Evolutionary conservation across 2,888 invertebrate genomes (phyloP), one percentile per base, ranked within the genome.

Genomic region (Campaea margaritaria): DNA sequence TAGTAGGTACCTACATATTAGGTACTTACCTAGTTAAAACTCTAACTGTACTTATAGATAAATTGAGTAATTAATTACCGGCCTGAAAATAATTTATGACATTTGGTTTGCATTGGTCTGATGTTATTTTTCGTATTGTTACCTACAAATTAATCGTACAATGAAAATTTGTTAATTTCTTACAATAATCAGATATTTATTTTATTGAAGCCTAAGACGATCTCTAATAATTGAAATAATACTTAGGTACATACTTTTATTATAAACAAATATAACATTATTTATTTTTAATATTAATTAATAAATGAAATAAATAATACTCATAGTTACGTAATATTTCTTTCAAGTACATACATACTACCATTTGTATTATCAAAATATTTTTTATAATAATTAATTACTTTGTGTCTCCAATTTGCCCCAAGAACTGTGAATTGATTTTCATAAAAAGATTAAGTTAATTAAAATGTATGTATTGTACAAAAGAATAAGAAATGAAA

Each of bases 51-150:
- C 3, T 2, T 64, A 67, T 69, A 43, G 13, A 27, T 50, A 71
- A 67, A 70, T 64, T 68, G 61, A 65, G 64, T 67, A 64, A 67
- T 58, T 61, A 59, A 69, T 69, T 50, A 65, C 51, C 68, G 68
- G 68, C 64, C 75, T 71, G 70, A 76, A 65, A 73, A 73, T 70
- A 52, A 70, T 53, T 72, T 68, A 42, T 67, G 64, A 66, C 0
- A 15, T 49, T 12, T 4, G 13, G n/a, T 39, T 39, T 4, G 14
- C 4, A 12, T 14, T n/a, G n/a, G n/a, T n/a, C n/a, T n/a, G n/a
- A n/a, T n/a, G n/a, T n/a, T n/a, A n/a, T n/a, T n/a, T n/a, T 39
- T 13, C 8, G 39, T 39, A 39, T 13, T 3, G 21, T 2, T 21
- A 21, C 21, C 21, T 21, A n/a, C n/a, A n/a, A n/a, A n/a, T n/a